Conservation (phyloP, 2,113 vertebrate species). For the Gallinago paraguaiae region DNA sequence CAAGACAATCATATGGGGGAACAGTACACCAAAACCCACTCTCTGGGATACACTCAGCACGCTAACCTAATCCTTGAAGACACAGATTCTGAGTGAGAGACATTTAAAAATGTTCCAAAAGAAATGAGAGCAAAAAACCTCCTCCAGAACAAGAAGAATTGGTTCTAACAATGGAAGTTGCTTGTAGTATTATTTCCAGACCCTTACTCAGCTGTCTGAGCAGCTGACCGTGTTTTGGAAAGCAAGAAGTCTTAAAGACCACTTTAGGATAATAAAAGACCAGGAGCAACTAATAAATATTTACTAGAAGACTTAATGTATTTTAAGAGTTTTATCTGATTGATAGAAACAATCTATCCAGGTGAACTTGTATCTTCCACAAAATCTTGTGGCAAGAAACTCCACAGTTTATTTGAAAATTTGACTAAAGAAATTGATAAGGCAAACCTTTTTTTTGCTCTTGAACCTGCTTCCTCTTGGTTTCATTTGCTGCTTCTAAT, state of each 20-base stretch:
- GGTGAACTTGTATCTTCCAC: not conserved
- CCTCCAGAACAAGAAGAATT: conserved; percentile 82
- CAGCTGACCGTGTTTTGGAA: conserved; percentile 85
- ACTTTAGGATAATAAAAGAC: conserved; percentile 89
- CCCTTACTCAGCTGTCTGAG: conserved; percentile 84
- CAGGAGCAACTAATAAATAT: conserved; percentile 89
- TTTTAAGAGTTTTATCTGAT: not conserved
- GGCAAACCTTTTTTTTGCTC: not conserved
- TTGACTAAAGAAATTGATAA: not conserved
- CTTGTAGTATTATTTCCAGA: conserved; percentile 84
- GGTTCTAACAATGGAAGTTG: conserved; percentile 87
- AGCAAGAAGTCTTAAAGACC: conserved; percentile 90
- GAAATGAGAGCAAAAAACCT: conserved; percentile 86
- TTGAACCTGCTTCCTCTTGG: not conserved
- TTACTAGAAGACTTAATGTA: not conserved
- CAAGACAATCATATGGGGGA: conserved; percentile 86
- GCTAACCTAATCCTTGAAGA: conserved; percentile 89
- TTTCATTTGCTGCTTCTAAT: not conserved
- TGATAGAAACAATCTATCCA: not conserved
- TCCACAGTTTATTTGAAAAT: not conserved
- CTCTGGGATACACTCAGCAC: conserved; percentile 87
- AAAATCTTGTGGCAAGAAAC: not conserved
- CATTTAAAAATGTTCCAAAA: conserved; percentile 88
- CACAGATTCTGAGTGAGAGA: conserved; percentile 86
- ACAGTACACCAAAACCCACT: conserved; percentile 81